These are phyloP conservation scores for Ernsta delagoae DNA, from an alignment of 2,888 invertebrate genomes.

Conservation along the genomic window DNA sequence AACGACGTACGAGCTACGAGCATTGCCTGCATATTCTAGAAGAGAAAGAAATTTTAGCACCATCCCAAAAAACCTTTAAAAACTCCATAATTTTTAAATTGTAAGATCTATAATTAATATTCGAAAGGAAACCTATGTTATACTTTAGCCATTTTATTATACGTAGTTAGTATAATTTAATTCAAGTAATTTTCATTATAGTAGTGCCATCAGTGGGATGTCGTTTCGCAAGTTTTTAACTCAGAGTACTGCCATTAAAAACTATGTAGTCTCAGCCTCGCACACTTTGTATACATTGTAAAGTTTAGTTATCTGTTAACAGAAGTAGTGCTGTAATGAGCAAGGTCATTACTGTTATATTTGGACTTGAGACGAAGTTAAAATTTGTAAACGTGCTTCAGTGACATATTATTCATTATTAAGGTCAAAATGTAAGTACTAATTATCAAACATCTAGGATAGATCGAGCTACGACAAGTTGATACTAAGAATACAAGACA, in stretches of 20 bases:
- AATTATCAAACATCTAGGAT: too few species aligned
- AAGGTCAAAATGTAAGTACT: too few species aligned
- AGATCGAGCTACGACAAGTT: too few species aligned
- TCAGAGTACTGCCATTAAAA: conserved; percentile 45
- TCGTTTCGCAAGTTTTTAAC: conserved; percentile 38
- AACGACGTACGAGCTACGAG: too few species aligned
- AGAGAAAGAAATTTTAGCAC: too few species aligned
- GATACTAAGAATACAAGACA: too few species aligned
- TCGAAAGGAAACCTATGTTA: too few species aligned
- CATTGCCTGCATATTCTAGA: too few species aligned
- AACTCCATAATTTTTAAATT: too few species aligned
- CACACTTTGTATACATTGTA: conserved; percentile 46
- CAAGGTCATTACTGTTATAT: conserved; percentile 42
- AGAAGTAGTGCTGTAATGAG: conserved; percentile 50
- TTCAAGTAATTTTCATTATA: conserved; percentile 23
- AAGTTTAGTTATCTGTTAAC: conserved; percentile 47
- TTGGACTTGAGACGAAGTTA: conserved; percentile 16
- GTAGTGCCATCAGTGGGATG: neutral
- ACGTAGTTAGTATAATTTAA: neutral
- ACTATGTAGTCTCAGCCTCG: conserved; percentile 41
- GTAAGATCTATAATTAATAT: too few species aligned
- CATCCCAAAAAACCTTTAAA: too few species aligned
- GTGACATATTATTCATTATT: neutral
- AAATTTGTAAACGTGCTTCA: conserved; percentile 22
- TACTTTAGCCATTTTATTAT: too few species aligned